These are phyloP conservation scores for Agonopterix arenella DNA, from an alignment of 2,888 invertebrate species.

Conservation along the genomic window DNA sequence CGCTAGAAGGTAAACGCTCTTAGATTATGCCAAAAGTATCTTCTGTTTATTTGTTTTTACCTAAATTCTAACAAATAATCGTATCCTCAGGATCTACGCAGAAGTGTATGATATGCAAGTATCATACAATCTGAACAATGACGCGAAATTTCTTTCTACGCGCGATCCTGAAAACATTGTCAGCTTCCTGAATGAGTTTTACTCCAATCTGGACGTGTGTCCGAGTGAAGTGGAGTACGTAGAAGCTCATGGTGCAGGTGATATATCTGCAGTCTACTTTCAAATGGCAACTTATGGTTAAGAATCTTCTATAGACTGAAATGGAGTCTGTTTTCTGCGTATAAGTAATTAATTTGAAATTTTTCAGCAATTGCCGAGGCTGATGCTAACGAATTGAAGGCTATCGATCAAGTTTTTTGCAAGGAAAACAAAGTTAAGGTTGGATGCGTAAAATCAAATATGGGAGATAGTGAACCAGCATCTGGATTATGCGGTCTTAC, in stretches of 20 bases:
- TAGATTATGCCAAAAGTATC: too few species aligned
- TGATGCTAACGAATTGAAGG: constrained; percentile 79
- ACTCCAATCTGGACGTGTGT: constrained; percentile 78
- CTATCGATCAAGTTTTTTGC: constrained; percentile 74
- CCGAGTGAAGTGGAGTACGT: constrained; percentile 83
- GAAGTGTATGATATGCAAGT: constrained; percentile 39
- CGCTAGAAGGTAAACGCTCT: constrained; percentile 61
- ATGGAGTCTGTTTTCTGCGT: too few species aligned
- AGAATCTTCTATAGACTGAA: too few species aligned
- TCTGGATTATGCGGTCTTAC: constrained; percentile 67
- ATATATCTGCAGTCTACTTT: neutral
- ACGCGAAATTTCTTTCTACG: constrained; percentile 26
- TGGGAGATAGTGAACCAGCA: constrained; percentile 46
- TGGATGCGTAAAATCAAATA: constrained; percentile 50
- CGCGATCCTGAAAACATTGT: constrained; percentile 46
- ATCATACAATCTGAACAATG: constrained; percentile 20
- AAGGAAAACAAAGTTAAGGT: constrained; percentile 70
- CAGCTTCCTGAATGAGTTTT: constrained; percentile 72
- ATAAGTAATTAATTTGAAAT: too few species aligned
- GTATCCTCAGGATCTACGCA: constrained; percentile 34
- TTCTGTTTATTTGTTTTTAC: too few species aligned
- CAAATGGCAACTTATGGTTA: too few species aligned
- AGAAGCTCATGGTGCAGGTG: constrained; percentile 88
- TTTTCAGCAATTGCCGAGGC: constrained; percentile 66
- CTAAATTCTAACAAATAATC: too few species aligned